Conservation (phyloP, 1,140 invertebrate species). For the Bacillus rossius region DNA sequence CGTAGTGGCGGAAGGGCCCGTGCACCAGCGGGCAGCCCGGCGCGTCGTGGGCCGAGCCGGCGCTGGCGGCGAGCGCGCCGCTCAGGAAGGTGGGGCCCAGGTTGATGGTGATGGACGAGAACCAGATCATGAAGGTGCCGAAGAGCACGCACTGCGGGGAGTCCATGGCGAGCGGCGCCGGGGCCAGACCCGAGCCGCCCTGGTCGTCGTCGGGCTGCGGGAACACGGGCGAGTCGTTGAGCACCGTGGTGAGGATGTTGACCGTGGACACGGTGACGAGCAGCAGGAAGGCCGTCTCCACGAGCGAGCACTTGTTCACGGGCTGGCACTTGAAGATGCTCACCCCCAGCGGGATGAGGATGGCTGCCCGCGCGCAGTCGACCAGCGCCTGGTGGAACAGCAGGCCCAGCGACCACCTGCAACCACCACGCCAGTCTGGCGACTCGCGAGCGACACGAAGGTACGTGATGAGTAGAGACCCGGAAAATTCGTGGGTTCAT, state of each 20-base stretch:
- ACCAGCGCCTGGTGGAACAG: slow-evolving; percentile 83
- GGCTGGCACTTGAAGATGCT: slow-evolving; percentile 78
- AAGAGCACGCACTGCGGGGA: slow-evolving; percentile 85
- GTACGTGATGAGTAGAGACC: too few species aligned
- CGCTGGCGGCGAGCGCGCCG: slow-evolving; percentile 77
- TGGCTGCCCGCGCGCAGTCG: slow-evolving; percentile 74
- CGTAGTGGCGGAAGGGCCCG: slow-evolving; percentile 65
- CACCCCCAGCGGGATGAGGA: slow-evolving; percentile 72
- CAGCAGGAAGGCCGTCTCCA: slow-evolving; percentile 84
- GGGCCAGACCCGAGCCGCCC: slow-evolving; percentile 53
- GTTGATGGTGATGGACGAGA: slow-evolving; percentile 84
- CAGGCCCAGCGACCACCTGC: slow-evolving; percentile 82
- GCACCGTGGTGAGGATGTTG: slow-evolving; percentile 84
- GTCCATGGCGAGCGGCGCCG: slow-evolving; percentile 66
- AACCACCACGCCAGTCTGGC: slow-evolving; percentile 23
- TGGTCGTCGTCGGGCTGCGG: slow-evolving; percentile 71
- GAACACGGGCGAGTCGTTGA: slow-evolving; percentile 85
- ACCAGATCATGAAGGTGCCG: slow-evolving; percentile 92
- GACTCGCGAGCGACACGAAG: too few species aligned
- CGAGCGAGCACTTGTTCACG: slow-evolving; percentile 80
- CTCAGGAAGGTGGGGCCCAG: slow-evolving; percentile 85
- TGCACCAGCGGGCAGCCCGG: slow-evolving; percentile 74
- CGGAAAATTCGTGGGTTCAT: too few species aligned
- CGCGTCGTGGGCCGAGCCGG: slow-evolving; percentile 64
- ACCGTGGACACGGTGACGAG: slow-evolving; percentile 85